phyloP scores from a whole-genome alignment of 1,140 invertebrate species.

The Sesamia nonagrioides region DNA sequence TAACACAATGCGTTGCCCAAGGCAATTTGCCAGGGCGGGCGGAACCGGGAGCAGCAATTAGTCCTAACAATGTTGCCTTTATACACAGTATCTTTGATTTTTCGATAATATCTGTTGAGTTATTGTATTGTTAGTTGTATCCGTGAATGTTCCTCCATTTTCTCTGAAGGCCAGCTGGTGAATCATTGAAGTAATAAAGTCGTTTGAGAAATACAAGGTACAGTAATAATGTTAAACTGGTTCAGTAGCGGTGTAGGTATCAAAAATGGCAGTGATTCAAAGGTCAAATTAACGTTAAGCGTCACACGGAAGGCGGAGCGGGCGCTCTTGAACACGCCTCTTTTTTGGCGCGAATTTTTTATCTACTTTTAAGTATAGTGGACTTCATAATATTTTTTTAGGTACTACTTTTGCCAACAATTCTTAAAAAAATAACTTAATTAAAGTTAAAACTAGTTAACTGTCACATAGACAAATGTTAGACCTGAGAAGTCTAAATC shows the following conservation, averaged over 20 bases:
- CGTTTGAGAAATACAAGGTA: not conserved
- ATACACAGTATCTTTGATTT: constrained; percentile 57
- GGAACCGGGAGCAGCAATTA: constrained; percentile 62
- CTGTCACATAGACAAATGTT: too few species aligned
- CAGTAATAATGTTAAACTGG: not conserved
- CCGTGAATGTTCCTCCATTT: constrained; percentile 41
- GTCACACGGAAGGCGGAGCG: constrained; percentile 4
- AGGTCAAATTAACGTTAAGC: constrained; percentile 1
- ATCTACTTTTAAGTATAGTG: not conserved
- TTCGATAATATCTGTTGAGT: constrained; percentile 51
- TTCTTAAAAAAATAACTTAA: too few species aligned
- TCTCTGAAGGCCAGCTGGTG: constrained; percentile 39
- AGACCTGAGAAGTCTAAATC: too few species aligned
- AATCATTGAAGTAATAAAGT: constrained; percentile 7
- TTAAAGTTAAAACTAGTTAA: too few species aligned
- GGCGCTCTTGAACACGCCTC: constrained; percentile 8
- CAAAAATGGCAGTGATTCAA: not conserved
- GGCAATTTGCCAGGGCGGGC: constrained; percentile 53
- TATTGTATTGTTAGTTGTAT: constrained; percentile 33
- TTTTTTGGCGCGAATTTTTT: not conserved
- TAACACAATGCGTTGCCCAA: constrained; percentile 54
- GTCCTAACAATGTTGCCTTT: constrained; percentile 61
- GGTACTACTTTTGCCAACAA: too few species aligned
- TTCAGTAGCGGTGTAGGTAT: constrained; percentile 18
- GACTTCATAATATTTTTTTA: too few species aligned